Evolutionary conservation across 1,140 invertebrate genomes (phyloP).

Genomic region (Doryteuthis pealeii): DNA sequence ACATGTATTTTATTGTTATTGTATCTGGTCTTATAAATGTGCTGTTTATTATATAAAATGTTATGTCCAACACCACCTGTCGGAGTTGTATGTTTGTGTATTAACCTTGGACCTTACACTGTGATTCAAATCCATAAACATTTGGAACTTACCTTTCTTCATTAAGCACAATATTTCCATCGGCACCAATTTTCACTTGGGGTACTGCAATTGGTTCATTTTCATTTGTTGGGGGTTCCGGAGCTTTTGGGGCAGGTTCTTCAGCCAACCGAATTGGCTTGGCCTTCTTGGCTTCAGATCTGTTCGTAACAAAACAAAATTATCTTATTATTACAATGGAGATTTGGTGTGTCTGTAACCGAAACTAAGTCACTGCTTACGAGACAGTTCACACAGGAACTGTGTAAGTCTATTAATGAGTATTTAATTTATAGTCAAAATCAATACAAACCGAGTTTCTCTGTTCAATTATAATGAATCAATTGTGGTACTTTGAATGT

Average conservation of each 20-base stretch:
- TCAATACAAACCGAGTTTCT: not conserved
- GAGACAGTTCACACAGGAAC: too few relatives aligned
- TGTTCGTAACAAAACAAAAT: conserved; percentile 13
- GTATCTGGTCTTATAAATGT: too few relatives aligned
- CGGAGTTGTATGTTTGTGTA: too few relatives aligned
- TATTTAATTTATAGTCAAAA: not conserved
- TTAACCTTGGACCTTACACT: too few relatives aligned
- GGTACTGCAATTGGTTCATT: conserved; percentile 69
- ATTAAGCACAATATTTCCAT: conserved; percentile 83
- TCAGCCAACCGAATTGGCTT: conserved; percentile 6
- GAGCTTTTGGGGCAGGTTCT: conserved; percentile 17
- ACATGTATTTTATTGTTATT: too few relatives aligned
- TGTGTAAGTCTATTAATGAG: too few relatives aligned
- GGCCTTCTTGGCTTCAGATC: conserved; percentile 10
- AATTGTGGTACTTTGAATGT: not conserved
- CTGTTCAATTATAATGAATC: not conserved
- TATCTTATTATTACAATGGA: conserved; percentile 13
- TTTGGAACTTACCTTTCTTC: conserved; percentile 73
- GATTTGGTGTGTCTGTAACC: too few relatives aligned
- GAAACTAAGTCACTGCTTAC: too few relatives aligned
- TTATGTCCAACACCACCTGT: too few relatives aligned
- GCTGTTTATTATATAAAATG: too few relatives aligned
- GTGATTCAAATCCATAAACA: too few relatives aligned
- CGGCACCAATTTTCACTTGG: conserved; percentile 82
- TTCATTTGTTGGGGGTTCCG: conserved; percentile 33